Evolutionary conservation across 2,888 invertebrate species (phyloP), one percentile per base, ranked within the genome.

Genomic region (Philonicus albiceps): DNA sequence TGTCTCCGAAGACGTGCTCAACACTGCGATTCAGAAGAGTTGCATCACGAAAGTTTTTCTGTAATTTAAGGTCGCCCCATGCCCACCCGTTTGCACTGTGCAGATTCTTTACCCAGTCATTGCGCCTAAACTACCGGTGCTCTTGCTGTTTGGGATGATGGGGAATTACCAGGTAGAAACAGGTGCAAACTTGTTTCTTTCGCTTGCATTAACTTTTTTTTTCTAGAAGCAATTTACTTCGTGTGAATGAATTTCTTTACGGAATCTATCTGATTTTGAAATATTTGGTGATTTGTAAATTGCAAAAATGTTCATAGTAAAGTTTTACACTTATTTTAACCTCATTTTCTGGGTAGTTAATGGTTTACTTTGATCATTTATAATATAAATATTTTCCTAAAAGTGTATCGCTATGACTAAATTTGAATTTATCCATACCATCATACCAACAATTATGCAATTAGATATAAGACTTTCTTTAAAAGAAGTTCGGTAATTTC

Each of bases 81-180:
- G 19, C 7, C n/a, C n/a, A n/a, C 19, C 34, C 55, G 64, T 64
- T 55, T 78, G 37, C 43, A 30, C 49, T 53, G 78, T 78, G 81
- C 53, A 81, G 49, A 34, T 81, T 37, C 81, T 81, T 81, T 55
- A 81, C 64, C 37, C 81, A 64, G 64, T 34, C 81, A 37, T 81
- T 81, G 81, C 81, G 81, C 81, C 64, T 64, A 22, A 55, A 64
- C 64, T 64, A 2, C 64, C 64, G 22, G 27, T 27, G 64, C 64
- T 34, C 34, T 34, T 31, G 53, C 19, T 81, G 55, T 16, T 55
- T 55, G 53, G 55, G 34, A n/a, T 81, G 34, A 2, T 64, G 55
- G 30, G 19, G 81, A 81, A 27, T 78, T 81, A 34, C 81, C 81
- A 81, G 81, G 22, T 81, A 19, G 19, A 64, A 53, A 30, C 49